phyloP scores from a whole-genome alignment of 2,888 invertebrate genomes.

The Sminthurinus aureus region DNA sequence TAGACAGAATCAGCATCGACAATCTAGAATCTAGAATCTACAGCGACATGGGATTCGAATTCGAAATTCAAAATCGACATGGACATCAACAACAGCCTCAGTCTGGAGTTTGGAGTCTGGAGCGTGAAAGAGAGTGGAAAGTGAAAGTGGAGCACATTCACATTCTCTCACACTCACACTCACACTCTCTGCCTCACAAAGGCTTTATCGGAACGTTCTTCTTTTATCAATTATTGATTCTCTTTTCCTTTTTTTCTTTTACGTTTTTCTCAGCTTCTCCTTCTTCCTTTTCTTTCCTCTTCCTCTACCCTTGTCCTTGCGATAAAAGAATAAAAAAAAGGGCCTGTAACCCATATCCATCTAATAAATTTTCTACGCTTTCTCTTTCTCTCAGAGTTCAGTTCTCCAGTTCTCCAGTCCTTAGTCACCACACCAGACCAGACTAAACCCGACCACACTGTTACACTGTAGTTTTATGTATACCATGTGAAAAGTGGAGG shows the following conservation, averaged over 20 bases:
- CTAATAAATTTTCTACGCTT: slow-evolving; percentile 42
- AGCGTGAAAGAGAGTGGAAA: slow-evolving; percentile 6
- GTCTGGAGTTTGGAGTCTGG: no score
- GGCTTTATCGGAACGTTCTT: neutral
- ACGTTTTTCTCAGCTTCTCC: slow-evolving; percentile 24
- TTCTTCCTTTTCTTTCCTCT: no score
- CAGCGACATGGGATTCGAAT: neutral
- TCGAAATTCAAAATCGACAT: no score
- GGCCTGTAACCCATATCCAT: slow-evolving; percentile 45
- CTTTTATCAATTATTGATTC: slow-evolving; percentile 15
- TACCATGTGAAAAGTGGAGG: no score
- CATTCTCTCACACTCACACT: no score
- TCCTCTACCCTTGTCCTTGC: neutral
- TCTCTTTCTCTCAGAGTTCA: neutral
- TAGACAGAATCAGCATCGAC: neutral
- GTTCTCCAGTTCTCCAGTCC: no score
- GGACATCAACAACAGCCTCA: no score
- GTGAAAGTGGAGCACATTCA: no score
- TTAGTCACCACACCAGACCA: no score
- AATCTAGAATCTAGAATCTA: no score
- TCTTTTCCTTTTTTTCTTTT: slow-evolving; percentile 37
- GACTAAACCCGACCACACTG: no score
- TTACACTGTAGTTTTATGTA: no score
- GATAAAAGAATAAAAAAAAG: slow-evolving; percentile 28
- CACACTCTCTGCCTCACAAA: neutral